Percentiles rank a stretch among this genome's conserved stretches.
Evolutionary conservation across 2,888 invertebrate species (phyloP).

Genomic region (Cephus pulcher): DNA sequence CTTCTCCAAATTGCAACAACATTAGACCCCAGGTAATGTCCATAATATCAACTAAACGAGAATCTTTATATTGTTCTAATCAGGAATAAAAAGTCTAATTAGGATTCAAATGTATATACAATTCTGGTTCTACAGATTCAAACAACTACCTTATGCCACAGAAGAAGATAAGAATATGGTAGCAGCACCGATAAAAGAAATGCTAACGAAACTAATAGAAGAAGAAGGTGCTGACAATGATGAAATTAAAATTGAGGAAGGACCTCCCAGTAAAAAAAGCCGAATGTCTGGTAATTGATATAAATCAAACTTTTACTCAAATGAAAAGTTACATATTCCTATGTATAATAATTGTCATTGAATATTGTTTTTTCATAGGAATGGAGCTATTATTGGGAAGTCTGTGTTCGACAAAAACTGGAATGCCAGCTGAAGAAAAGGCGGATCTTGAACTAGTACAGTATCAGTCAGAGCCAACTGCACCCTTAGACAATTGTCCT

Average conservation of each 20-base stretch:
- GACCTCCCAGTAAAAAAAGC: constrained; percentile 54
- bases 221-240: constrained; percentile 47
- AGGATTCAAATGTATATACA: neutral
- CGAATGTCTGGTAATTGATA: constrained; percentile 59
- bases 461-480: constrained; percentile 66
- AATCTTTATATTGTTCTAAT: neutral
- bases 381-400: constrained; percentile 66
- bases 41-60: neutral
- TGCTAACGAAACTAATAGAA: constrained; percentile 61
- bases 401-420: constrained; percentile 55
- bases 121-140: constrained; percentile 54
- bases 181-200: constrained; percentile 61
- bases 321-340: neutral
- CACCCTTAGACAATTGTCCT: constrained; percentile 66
- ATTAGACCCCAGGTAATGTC: constrained; percentile 64
- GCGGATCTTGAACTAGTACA: constrained; percentile 66
- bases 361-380: constrained; percentile 45
- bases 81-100: neutral
- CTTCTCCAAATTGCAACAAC: constrained; percentile 67
- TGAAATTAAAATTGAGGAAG: constrained; percentile 47
- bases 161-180: constrained; percentile 65
- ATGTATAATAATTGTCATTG: constrained; percentile 7
- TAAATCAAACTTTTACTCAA: neutral
- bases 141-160: constrained; percentile 65
- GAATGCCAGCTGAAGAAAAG: constrained; percentile 64